Evolutionary conservation across 1,140 invertebrate genomes (phyloP), one percentile per base, ranked within the genome.

Genomic region (Ctenoplectra terminalis): DNA sequence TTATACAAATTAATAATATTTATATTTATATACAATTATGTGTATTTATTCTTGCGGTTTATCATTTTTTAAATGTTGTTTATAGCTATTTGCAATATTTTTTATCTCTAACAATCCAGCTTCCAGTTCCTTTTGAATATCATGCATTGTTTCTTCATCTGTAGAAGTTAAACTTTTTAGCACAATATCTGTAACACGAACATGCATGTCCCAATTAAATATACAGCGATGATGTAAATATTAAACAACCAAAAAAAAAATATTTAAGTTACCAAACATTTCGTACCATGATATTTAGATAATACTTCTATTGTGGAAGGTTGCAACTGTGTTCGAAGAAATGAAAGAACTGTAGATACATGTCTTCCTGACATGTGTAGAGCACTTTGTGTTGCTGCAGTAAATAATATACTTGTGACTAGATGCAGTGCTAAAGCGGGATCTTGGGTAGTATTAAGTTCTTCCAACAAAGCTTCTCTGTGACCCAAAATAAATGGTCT

Each of bases 321-420:
- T 78, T 95, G 95, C 40, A 99, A 91, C 78, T 96, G 95, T 34
- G 94, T 93, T 81, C 96, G 95, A 20, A 99, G 94, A 91, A 96
- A 97, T 2, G 93, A 88, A 31, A 99, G 93, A 81, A 99, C 95
- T 31, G 95, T 94, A 0, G 98, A 96, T 6, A 99, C 97, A 93
- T 98, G 98, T 92, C 97, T 96, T 0, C 98, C 98, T 37, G 98
- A 98, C 17, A 97, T 97, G 91, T 99, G 97, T 23, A 99, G 87
- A 93, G 98, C 97, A 86, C 93, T 95, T 88, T 98, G 96, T 20
- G 97, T 98, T 0, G 96, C 94, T 15, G 95, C 95, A 31, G 97
- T 97, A 88, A 99, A 99, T 31, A 99, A 94, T 40, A 98, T 94
- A 60, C 98, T 95, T 9, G 95, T 95, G 1, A 96, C 95, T 56